A percentile compares a stretch with the other conserved stretches of the same genome.
Conservation (phyloP, 2,888 invertebrate species). For the Eupithecia insigniata region DNA sequence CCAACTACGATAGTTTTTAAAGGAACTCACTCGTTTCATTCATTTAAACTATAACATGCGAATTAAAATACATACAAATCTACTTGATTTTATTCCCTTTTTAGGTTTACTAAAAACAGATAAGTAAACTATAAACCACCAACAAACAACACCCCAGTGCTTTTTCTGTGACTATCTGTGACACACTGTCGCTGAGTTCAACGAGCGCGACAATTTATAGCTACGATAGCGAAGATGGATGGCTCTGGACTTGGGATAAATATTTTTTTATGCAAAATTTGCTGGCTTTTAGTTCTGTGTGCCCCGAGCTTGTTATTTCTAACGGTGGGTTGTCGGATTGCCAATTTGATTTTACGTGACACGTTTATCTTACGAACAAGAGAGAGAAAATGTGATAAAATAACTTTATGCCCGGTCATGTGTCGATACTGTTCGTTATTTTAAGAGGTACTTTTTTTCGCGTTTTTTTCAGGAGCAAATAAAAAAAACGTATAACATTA, state of each 20-base stretch:
- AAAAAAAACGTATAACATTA: no score
- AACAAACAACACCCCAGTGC: constrained; percentile 17
- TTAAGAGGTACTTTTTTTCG: no score
- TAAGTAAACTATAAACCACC: background rate
- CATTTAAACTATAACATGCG: no score
- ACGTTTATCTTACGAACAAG: background rate
- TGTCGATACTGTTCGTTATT: background rate
- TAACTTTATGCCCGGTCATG: background rate
- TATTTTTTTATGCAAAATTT: constrained; percentile 32
- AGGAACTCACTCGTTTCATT: no score
- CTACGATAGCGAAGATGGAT: constrained; percentile 39
- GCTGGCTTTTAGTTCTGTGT: constrained; percentile 14
- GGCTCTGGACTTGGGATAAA: constrained; percentile 23
- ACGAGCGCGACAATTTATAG: constrained; percentile 40
- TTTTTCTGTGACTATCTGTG: constrained; percentile 29
- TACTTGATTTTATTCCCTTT: background rate
- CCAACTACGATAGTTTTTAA: no score
- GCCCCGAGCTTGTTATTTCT: background rate
- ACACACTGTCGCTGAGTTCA: constrained; percentile 32
- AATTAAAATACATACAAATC: background rate
- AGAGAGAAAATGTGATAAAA: background rate
- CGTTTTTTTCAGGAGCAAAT: no score
- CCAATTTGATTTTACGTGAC: background rate
- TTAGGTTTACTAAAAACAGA: background rate
- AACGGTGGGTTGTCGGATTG: background rate